Conservation (phyloP, 2,888 invertebrate genomes). For the Tenthredo notha region DNA sequence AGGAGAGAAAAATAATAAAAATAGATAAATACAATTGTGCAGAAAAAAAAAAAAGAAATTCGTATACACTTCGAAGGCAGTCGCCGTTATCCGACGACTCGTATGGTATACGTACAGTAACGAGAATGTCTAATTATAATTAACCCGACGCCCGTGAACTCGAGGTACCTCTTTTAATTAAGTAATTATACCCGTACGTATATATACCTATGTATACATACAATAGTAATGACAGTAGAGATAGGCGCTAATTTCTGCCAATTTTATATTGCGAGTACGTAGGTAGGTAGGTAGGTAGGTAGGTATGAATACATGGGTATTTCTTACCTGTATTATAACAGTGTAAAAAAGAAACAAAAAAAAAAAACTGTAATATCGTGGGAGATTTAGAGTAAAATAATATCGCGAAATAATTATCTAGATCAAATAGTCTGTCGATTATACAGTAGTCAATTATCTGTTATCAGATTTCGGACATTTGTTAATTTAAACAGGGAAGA, state of each 20-base stretch:
- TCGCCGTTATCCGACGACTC: slow-evolving; percentile 24
- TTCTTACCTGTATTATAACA: too few relatives aligned
- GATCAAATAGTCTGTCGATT: too few relatives aligned
- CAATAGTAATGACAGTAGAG: not conserved
- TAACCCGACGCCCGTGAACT: slow-evolving; percentile 37
- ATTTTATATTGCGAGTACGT: not conserved
- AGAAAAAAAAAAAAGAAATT: not conserved
- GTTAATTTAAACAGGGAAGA: not conserved
- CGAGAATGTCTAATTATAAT: slow-evolving; percentile 45
- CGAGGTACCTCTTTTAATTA: slow-evolving; percentile 41
- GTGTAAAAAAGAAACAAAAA: too few relatives aligned
- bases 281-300: too few relatives aligned
- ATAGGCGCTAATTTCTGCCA: slow-evolving; percentile 22
- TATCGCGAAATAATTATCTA: too few relatives aligned
- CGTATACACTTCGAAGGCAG: not conserved
- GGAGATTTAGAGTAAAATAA: too few relatives aligned
- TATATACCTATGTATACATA: too few relatives aligned
- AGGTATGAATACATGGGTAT: too few relatives aligned
- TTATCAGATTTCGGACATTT: not conserved
- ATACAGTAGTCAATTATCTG: not conserved
- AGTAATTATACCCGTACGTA: slow-evolving; percentile 36
- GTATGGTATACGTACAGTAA: not conserved
- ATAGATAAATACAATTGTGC: too few relatives aligned
- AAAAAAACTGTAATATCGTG: not conserved
- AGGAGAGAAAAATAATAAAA: not conserved